Evolutionary conservation across 2,797 vertebrate genomes (phyloP).

Genomic region (Pogoniulus pusillus): DNA sequence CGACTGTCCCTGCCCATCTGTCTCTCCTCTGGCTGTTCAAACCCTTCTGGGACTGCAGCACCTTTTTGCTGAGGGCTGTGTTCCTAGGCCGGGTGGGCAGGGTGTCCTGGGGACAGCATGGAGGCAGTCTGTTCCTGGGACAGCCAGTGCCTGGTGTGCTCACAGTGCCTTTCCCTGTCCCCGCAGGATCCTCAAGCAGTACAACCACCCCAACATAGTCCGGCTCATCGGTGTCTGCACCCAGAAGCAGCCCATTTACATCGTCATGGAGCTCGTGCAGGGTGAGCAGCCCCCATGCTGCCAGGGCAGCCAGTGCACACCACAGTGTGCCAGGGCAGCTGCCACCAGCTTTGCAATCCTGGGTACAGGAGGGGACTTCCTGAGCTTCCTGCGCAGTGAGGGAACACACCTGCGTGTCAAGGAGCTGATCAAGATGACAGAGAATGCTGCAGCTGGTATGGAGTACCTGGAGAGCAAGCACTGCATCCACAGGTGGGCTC

Average conservation of each 20-base stretch:
- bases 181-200: slow-evolving; percentile 94
- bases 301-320: rapidly evolving
- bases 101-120: rapidly evolving
- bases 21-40: neutral
- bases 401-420: slow-evolving; percentile 79
- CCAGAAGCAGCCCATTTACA: slow-evolving; percentile 96
- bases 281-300: slow-evolving; percentile 62
- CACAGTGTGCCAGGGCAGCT: neutral
- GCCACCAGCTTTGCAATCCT: neutral
- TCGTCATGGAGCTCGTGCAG: slow-evolving; percentile 95
- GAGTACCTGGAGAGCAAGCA: slow-evolving; percentile 93
- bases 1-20: neutral
- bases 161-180: neutral
- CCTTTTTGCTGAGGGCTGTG: rapidly evolving
- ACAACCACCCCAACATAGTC: slow-evolving; percentile 94
- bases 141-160: rapidly evolving
- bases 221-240: slow-evolving; percentile 94
- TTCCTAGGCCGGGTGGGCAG: rapidly evolving
- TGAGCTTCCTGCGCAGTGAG: slow-evolving; percentile 87
- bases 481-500: slow-evolving; percentile 92
- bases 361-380: slow-evolving; percentile 89
- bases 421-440: slow-evolving; percentile 88
- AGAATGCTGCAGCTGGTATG: slow-evolving; percentile 91
- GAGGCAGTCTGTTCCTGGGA: neutral
- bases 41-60: neutral